Percentiles rank a stretch among this genome's conserved stretches.
phyloP scores from a whole-genome alignment of 2,113 vertebrate species.

The Acanthochromis polyacanthus region DNA sequence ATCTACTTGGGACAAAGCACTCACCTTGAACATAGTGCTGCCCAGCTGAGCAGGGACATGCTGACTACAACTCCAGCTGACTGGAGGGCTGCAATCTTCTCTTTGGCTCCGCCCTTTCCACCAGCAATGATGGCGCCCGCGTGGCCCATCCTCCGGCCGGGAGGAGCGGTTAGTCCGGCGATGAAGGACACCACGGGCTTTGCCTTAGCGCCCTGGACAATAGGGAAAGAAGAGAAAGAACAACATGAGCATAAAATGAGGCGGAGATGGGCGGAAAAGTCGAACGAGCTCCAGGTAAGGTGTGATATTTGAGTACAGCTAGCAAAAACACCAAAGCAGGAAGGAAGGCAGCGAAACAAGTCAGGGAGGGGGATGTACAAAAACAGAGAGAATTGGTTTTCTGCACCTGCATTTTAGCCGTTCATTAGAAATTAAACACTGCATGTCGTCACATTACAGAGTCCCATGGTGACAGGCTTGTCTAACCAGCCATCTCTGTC shows the following conservation, averaged over 20 bases:
- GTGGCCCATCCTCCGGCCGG: conserved; percentile 96
- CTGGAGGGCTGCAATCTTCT: conserved; percentile 98
- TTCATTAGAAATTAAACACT: conserved; percentile 72
- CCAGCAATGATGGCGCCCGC: conserved; percentile 98
- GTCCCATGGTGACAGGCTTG: conserved; percentile 62
- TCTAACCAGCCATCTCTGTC: conserved; percentile 69
- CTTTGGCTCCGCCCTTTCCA: conserved; percentile 97
- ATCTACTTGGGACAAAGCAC: conserved; percentile 29
- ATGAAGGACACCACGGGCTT: conserved; percentile 99
- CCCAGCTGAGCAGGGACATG: conserved; percentile 98
- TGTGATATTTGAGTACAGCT: conserved; percentile 6
- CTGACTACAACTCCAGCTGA: conserved; percentile 94
- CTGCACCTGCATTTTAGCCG: conserved; percentile 67
- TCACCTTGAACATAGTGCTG: conserved; percentile 96
- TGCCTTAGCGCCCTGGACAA: conserved; percentile 88
- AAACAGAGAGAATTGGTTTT: conserved; percentile 43
- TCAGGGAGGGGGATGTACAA: neutral
- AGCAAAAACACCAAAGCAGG: conserved; percentile 5
- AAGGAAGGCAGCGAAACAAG: conserved; percentile 25
- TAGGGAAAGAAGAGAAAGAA: neutral
- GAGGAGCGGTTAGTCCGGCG: conserved; percentile 95
- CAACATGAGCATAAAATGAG: conserved; percentile 2
- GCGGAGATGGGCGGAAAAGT: conserved; percentile 6
- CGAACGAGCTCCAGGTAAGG: conserved; percentile 11
- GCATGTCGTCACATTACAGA: conserved; percentile 65